Conservation (phyloP, 2,797 vertebrate species). For the Zalophus californianus region DNA sequence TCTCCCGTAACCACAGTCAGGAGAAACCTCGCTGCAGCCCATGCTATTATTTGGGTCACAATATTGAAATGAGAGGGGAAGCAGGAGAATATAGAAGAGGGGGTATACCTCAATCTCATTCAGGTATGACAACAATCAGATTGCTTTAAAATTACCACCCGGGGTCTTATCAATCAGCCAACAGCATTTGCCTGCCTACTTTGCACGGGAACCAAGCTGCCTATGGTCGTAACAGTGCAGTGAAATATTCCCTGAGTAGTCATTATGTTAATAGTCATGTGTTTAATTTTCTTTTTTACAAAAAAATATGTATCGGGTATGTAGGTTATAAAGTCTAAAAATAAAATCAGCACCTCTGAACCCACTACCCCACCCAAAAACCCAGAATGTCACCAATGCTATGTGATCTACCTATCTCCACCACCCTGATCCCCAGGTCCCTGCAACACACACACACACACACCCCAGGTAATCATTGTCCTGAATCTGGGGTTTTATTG, state of each 20-base stretch:
- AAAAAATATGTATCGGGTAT: not conserved
- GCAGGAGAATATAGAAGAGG: not conserved
- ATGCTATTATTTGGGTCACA: not conserved
- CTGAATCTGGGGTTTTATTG: not conserved
- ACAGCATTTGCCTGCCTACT: conserved; percentile 19
- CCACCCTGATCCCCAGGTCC: not conserved
- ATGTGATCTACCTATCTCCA: not conserved
- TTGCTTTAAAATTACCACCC: conserved; percentile 47
- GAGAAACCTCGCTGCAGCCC: not conserved
- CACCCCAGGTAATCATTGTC: not conserved
- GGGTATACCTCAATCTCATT: not conserved
- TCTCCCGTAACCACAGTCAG: not conserved
- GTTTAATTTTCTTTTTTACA: conserved; percentile 64
- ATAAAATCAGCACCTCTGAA: conserved; percentile 65
- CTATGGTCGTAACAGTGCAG: not conserved
- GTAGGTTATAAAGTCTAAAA: conserved; percentile 71
- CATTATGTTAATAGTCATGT: conserved; percentile 56
- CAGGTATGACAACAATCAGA: conserved; percentile 28
- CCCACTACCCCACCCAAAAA: conserved; percentile 29
- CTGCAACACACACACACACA: not conserved
- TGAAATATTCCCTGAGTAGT: conserved; percentile 63
- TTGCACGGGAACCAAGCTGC: conserved; percentile 22
- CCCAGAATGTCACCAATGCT: conserved; percentile 21
- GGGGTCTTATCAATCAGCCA: conserved; percentile 42
- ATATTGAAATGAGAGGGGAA: not conserved